Evolutionary conservation across 2,113 vertebrate species (phyloP).

Genomic region (Vireo altiloquus): DNA sequence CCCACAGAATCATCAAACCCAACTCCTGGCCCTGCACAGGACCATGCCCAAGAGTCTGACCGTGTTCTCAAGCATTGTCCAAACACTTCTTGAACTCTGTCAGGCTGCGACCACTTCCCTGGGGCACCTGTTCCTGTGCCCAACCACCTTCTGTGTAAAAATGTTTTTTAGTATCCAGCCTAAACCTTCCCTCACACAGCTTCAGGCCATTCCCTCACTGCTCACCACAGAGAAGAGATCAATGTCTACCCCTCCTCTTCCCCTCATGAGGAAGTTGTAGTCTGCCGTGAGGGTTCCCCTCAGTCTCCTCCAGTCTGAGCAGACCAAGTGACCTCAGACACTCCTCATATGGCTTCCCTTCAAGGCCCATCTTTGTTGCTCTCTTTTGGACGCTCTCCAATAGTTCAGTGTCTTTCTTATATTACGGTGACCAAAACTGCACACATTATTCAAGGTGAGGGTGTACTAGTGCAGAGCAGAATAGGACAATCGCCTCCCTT

Average conservation of each 20-base stretch:
- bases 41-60: neutral
- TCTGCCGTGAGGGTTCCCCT: neutral
- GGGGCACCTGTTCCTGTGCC: neutral
- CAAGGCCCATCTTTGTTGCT: neutral
- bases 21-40: neutral
- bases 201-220: neutral
- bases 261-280: neutral
- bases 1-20: neutral
- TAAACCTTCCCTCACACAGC: neutral
- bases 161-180: neutral
- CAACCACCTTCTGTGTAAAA: neutral
- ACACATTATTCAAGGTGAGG: neutral
- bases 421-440: neutral
- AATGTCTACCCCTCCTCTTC: neutral
- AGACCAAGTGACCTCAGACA: neutral
- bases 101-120: neutral
- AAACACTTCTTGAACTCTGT: neutral
- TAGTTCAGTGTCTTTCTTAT: neutral
- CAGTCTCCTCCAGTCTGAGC: neutral
- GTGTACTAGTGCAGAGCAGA: neutral
- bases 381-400: neutral
- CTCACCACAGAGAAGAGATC: neutral
- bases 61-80: neutral
- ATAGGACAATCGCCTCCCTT: neutral
- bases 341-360: neutral